phyloP scores from a whole-genome alignment of 2,797 vertebrate genomes.

The Gymnothorax javanicus region DNA sequence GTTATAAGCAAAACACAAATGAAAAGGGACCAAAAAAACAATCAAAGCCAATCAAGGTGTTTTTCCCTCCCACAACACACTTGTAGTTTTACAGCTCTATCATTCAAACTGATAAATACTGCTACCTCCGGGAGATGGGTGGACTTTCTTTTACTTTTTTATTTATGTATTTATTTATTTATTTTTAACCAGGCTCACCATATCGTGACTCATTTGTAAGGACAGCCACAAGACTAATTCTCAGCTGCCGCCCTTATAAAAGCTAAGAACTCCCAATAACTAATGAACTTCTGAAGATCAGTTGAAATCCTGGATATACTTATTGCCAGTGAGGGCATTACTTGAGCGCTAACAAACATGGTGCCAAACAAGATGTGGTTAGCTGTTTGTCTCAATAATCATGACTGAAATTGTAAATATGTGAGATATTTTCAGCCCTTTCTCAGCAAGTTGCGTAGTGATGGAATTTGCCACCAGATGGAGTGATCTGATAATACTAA shows the following conservation, averaged over 20 bases:
- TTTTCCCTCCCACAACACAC: not conserved
- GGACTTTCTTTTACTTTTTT: too few relatives aligned
- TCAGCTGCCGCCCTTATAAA: not conserved
- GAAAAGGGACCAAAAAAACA: constrained; percentile 39
- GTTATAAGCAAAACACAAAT: constrained; percentile 58
- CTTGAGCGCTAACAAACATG: constrained; percentile 60
- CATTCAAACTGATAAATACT: constrained; percentile 14
- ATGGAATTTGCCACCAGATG: too few relatives aligned
- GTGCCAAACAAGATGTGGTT: too few relatives aligned
- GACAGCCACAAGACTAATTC: not conserved
- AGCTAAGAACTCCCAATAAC: constrained; percentile 26
- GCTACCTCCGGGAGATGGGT: not conserved
- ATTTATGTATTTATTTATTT: not conserved
- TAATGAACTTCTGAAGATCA: constrained; percentile 36
- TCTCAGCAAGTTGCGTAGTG: too few relatives aligned
- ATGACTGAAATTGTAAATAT: too few relatives aligned
- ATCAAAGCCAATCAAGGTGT: not conserved
- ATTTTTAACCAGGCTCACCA: not conserved
- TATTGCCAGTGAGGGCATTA: constrained; percentile 74
- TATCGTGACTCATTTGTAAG: constrained; percentile 5
- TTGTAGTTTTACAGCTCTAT: not conserved
- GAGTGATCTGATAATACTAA: too few relatives aligned
- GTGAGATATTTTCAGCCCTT: too few relatives aligned
- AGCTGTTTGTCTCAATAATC: too few relatives aligned
- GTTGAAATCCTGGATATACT: constrained; percentile 51